Percentiles rank a stretch among this genome's conserved stretches.
These are phyloP conservation scores for Aviceda subcristata DNA, from an alignment of 2,113 vertebrate species.

Conservation along the genomic window DNA sequence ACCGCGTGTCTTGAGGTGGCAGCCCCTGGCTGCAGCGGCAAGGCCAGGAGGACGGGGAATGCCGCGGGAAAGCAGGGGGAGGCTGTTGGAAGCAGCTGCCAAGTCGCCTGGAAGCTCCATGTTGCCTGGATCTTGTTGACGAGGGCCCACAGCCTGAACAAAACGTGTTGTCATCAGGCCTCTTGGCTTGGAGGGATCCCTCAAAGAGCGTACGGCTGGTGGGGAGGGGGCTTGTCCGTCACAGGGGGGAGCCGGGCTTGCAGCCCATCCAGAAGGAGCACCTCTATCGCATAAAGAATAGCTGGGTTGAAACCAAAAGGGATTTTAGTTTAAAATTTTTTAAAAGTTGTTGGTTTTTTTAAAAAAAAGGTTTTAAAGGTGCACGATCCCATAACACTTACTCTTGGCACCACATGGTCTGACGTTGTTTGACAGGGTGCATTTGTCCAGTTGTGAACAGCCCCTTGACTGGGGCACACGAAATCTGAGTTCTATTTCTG, in stretches of 20 bases:
- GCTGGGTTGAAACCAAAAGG: not conserved
- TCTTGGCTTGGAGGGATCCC: not conserved
- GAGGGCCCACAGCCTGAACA: not conserved
- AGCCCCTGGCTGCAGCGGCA: not conserved
- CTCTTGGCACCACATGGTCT: not conserved
- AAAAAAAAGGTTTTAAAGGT: rapidly evolving
- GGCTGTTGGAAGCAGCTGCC: not conserved
- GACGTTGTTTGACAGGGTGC: not conserved
- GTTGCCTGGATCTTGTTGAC: not conserved
- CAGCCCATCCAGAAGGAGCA: not conserved
- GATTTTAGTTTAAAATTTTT: not conserved
- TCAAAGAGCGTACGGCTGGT: not conserved
- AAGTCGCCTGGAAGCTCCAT: not conserved
- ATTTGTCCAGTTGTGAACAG: not conserved
- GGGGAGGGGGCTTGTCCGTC: not conserved
- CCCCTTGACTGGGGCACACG: not conserved
- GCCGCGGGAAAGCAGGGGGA: not conserved
- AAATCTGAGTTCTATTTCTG: not conserved
- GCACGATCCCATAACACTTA: rapidly evolving
- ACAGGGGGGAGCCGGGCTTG: not conserved
- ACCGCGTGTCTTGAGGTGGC: rapidly evolving
- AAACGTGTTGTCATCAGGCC: rapidly evolving
- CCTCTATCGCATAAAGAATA: not conserved
- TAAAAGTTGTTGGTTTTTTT: not conserved
- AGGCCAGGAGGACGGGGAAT: not conserved